These are phyloP conservation scores for Pachycephala philippinensis DNA, from an alignment of 2,113 vertebrate genomes.

Conservation along the genomic window DNA sequence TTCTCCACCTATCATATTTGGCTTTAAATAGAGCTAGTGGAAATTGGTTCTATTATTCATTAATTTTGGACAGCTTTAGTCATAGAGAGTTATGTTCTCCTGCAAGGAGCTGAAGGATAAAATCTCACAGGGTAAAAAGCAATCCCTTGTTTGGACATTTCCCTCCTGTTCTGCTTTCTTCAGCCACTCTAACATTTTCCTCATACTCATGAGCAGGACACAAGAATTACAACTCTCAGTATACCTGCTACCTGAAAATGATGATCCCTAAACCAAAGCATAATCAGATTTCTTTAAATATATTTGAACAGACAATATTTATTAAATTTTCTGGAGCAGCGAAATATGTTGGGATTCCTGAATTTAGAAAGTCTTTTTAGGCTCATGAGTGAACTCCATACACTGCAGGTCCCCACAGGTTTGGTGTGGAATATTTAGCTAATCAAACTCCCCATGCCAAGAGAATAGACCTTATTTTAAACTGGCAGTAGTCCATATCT, in stretches of 20 bases:
- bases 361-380: background rate
- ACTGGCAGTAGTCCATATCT: background rate
- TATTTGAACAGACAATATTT: background rate
- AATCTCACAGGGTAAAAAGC: fast-evolving
- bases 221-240: background rate
- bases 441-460: background rate
- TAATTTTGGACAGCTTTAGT: background rate
- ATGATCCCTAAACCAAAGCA: background rate
- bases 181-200: background rate
- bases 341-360: background rate
- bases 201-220: background rate
- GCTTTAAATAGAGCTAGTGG: background rate
- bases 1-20: background rate
- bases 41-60: background rate
- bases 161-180: background rate
- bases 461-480: background rate
- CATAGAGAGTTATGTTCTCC: background rate
- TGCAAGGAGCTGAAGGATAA: background rate
- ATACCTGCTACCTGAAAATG: background rate
- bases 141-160: background rate
- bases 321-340: background rate
- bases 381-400: background rate
- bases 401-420: background rate
- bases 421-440: background rate
- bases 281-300: background rate